Percentiles rank a stretch among this genome's conserved stretches.
These are phyloP conservation scores for Sebastes nivosus DNA, from an alignment of 2,797 vertebrate species.

Conservation along the genomic window DNA sequence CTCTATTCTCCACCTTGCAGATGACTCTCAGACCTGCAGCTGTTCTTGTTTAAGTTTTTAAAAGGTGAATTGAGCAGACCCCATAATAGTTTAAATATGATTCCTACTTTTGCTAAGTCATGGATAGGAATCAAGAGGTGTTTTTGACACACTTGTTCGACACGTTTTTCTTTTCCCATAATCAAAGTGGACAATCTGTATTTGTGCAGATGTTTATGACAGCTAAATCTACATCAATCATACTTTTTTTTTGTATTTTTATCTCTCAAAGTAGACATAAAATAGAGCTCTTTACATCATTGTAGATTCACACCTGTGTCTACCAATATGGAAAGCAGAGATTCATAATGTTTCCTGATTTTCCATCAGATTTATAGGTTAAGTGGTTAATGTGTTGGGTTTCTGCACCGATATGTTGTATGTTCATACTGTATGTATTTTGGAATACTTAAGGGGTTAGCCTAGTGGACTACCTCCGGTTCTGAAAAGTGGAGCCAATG, in stretches of 20 bases:
- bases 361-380: neutral
- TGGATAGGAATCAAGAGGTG: neutral
- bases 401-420: neutral
- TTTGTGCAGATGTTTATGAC: neutral
- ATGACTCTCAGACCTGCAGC: conserved; percentile 8
- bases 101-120: neutral
- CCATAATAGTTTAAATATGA: neutral
- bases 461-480: too few species aligned
- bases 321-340: neutral
- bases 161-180: neutral
- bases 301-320: neutral
- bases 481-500: too few species aligned
- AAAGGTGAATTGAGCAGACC: neutral
- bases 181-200: neutral
- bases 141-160: neutral
- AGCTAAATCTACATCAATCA: neutral
- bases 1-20: neutral
- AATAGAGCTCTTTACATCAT: neutral
- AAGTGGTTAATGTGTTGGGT: neutral
- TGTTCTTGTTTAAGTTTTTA: conserved; percentile 12
- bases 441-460: neutral
- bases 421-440: neutral
- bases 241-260: neutral
- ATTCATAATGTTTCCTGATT: neutral
- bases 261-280: neutral